Percentiles rank a stretch among this genome's conserved stretches.
These are phyloP conservation scores for Sula dactylatra DNA, from an alignment of 2,113 vertebrate genomes.

Conservation along the genomic window DNA sequence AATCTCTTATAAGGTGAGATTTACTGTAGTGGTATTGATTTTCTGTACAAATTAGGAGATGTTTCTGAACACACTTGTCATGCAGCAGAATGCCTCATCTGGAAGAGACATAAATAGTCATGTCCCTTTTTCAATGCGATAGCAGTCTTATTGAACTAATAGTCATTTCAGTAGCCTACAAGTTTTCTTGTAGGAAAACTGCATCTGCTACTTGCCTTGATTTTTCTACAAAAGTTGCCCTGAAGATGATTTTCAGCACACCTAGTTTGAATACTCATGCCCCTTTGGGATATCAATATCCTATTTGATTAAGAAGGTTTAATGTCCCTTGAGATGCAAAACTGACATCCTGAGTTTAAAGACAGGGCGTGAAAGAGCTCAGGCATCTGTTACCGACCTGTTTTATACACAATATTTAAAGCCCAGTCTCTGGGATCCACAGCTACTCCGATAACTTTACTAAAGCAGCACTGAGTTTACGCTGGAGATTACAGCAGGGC, in stretches of 20 bases:
- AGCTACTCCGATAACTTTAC: accelerated
- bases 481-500: neutral
- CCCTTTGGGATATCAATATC: neutral
- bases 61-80: neutral
- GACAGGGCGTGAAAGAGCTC: neutral
- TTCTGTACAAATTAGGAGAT: neutral
- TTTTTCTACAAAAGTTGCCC: neutral
- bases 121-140: neutral
- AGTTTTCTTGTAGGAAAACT: neutral
- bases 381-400: accelerated
- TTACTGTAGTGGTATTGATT: conserved; percentile 5
- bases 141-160: neutral
- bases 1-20: neutral
- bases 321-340: neutral
- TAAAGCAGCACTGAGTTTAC: neutral
- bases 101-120: neutral
- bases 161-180: neutral
- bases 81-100: neutral
- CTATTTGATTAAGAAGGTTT: neutral
- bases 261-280: neutral
- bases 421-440: neutral
- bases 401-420: neutral
- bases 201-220: neutral
- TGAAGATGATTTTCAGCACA: neutral
- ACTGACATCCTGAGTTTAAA: neutral